Evolutionary conservation across 64 coral and sea anemone genomes (phyloP).

Genomic region (Astreopora myriophthalma): DNA sequence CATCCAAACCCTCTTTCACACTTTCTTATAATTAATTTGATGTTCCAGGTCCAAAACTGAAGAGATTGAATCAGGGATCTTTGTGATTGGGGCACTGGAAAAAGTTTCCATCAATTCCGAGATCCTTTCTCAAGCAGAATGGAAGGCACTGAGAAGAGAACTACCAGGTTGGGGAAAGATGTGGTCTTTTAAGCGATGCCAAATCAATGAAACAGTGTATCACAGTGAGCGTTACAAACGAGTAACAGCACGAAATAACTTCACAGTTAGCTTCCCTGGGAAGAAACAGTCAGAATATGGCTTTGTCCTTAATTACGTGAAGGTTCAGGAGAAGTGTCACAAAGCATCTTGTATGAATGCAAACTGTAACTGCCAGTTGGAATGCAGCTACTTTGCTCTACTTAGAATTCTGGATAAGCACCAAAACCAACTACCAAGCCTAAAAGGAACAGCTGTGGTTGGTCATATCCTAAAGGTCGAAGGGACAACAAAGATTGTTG

Average conservation of each 20-base stretch:
- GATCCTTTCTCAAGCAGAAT: slow-evolving; percentile 15
- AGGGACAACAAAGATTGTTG: slow-evolving; percentile 42
- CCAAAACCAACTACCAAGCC: slow-evolving; percentile 8
- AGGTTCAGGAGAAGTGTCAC: slow-evolving; percentile 8
- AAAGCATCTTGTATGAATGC: slow-evolving; percentile 37
- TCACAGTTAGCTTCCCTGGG: neutral
- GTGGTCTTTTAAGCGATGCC: slow-evolving; percentile 52
- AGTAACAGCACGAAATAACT: neutral
- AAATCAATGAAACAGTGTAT: slow-evolving; percentile 34
- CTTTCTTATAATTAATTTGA: neutral
- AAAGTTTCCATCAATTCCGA: neutral
- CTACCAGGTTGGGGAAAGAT: slow-evolving; percentile 24
- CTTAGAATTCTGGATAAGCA: slow-evolving; percentile 10
- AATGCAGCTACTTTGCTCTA: slow-evolving; percentile 26
- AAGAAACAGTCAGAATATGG: slow-evolving; percentile 1
- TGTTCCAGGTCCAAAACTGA: slow-evolving; percentile 30
- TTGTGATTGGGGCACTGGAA: slow-evolving; percentile 39
- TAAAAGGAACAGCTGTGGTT: too few species aligned
- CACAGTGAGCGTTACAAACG: slow-evolving; percentile 38
- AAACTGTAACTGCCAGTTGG: slow-evolving; percentile 24
- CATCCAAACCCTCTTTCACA: neutral
- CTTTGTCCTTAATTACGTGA: slow-evolving; percentile 34
- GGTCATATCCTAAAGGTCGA: slow-evolving; percentile 20
- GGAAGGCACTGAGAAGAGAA: slow-evolving; percentile 2
- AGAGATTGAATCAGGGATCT: neutral